Evolutionary conservation across 2,888 invertebrate genomes (phyloP), one percentile per base, ranked within the genome.

Genomic region (Palloptera scutellata): DNA sequence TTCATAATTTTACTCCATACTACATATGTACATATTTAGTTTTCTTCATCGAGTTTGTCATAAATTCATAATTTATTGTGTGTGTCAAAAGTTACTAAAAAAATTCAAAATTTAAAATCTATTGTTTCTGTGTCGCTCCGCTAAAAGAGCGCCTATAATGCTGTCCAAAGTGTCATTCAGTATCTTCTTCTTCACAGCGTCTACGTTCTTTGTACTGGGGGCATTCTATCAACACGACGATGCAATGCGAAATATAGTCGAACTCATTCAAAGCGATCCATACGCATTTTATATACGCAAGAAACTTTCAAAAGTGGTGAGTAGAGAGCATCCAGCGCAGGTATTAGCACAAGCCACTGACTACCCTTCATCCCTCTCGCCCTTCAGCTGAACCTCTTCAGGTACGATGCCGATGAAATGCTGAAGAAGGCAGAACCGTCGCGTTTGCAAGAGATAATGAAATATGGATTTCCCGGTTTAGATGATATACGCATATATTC

Each of bases 391-490:
- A 48, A 53, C 13, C 59, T 67, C 11, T 67, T 58, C 20, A 62
- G 58, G 17, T 30, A 12, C 11, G n/a, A 58, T 15, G 55, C 30
- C 1, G 48, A 66, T 9, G 48, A 42, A 15, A 13, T 52, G 30
- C 30, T 30, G 30, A 30, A 30, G 19, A 11, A 53, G 4, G 17
- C 11, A 11, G 3, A 53, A 9, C 55, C 69, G 9, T 71, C 63
- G 79, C 84, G 72, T 82, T 83, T 90, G 75, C 88, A 88, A 20
- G 88, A 95, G 88, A 96, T 96, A 75, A 95, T 96, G 94, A 92
- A 92, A 82, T 95, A 91, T 84, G 98, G 98, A 0, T 97, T 95
- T 82, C 97, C 97, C 1, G 91, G 96, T 3, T 84, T 95, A 70
- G 94, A 95, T 78, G 92, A 93, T 81, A 86, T 98, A 1, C 88